Evolutionary conservation across 2,797 vertebrate species (phyloP).

Genomic region (Cottoperca gobio): DNA sequence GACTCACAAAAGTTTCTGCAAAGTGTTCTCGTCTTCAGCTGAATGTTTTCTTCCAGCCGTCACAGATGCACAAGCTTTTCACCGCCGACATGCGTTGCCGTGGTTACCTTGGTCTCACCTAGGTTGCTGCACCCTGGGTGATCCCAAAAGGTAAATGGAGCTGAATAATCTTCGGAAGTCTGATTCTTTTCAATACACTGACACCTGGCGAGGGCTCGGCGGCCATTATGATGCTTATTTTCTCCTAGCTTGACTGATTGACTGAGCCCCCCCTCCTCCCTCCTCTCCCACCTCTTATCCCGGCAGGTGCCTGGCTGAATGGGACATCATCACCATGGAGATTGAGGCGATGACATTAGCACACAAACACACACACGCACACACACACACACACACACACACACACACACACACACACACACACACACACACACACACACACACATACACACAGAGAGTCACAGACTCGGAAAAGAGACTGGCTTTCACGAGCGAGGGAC

Average conservation of each 20-base stretch:
- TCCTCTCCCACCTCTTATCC: conserved; percentile 60
- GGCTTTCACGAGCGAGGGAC: conserved; percentile 49
- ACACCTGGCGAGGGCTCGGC: conserved; percentile 62
- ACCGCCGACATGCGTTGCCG: conserved; percentile 48
- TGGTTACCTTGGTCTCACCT: conserved; percentile 58
- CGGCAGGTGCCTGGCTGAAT: conserved; percentile 70
- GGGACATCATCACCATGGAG: conserved; percentile 69
- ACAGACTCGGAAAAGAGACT: conserved; percentile 52
- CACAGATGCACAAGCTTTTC: conserved; percentile 48
- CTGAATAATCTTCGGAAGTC: conserved; percentile 72
- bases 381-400: conserved; percentile 21
- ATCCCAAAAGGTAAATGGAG: conserved; percentile 78
- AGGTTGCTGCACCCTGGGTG: conserved; percentile 56
- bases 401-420: neutral
- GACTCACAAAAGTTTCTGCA: conserved; percentile 22
- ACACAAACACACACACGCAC: conserved; percentile 21
- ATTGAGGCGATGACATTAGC: conserved; percentile 64
- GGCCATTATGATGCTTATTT: conserved; percentile 45
- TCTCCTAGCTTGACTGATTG: conserved; percentile 14
- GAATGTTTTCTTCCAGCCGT: conserved; percentile 11
- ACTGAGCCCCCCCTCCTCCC: conserved; percentile 32
- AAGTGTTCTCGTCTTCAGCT: conserved; percentile 33
- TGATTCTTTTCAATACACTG: conserved; percentile 59
- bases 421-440: neutral
- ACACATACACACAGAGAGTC: conserved; percentile 20